Evolutionary conservation across 2,888 invertebrate genomes (phyloP).

Genomic region (Rosalia funebris): DNA sequence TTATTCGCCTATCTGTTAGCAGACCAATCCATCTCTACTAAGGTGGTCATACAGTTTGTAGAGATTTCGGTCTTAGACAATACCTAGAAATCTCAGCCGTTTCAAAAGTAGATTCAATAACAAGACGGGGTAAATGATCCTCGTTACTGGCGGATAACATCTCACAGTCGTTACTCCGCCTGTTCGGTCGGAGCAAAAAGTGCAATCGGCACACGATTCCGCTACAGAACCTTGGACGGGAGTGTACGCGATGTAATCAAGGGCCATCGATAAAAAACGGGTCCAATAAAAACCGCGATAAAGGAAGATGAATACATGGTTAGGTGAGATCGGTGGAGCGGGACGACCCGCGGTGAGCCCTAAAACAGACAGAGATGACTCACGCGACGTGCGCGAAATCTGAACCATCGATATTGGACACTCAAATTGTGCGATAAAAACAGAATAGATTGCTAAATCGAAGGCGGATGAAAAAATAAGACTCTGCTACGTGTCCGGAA

Average conservation of each 20-base stretch:
- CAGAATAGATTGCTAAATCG: slow-evolving; percentile 63
- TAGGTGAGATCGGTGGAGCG: slow-evolving; percentile 41
- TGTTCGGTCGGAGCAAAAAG: slow-evolving; percentile 29
- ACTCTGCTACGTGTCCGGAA: slow-evolving; percentile 58
- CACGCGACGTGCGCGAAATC: slow-evolving; percentile 44
- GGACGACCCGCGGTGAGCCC: slow-evolving; percentile 29
- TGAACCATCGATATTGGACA: slow-evolving; percentile 54
- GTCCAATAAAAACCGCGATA: slow-evolving; percentile 47
- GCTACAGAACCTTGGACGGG: slow-evolving; percentile 22
- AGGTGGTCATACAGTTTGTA: too few relatives aligned
- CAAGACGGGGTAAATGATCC: too few relatives aligned
- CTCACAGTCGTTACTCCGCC: slow-evolving; percentile 22
- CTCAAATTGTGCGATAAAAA: slow-evolving; percentile 62
- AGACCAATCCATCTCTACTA: too few relatives aligned
- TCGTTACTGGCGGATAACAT: slow-evolving; percentile 34
- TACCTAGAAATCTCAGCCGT: too few relatives aligned
- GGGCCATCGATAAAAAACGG: slow-evolving; percentile 45
- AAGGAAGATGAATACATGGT: slow-evolving; percentile 49
- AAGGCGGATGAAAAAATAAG: slow-evolving; percentile 62
- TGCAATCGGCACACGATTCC: slow-evolving; percentile 25
- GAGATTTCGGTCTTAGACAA: too few relatives aligned
- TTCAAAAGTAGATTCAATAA: too few relatives aligned
- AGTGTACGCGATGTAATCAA: slow-evolving; percentile 47
- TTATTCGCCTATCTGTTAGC: too few relatives aligned
- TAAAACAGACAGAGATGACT: slow-evolving; percentile 32